Evolutionary conservation across 1,140 invertebrate genomes (phyloP), one percentile per base, ranked within the genome.

Genomic region (Penaeus vannamei): DNA sequence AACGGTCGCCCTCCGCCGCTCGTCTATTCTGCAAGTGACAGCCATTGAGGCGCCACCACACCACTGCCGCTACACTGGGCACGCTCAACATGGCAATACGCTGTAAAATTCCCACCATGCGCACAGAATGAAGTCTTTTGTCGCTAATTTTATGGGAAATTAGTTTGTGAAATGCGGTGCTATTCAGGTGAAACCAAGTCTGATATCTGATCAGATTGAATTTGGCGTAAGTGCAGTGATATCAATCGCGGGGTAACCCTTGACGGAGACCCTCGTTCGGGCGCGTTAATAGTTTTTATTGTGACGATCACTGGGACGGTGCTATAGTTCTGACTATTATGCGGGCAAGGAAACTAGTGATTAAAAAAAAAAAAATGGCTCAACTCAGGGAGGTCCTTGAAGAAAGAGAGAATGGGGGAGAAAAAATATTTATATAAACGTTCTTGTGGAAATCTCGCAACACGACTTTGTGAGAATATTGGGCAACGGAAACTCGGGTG

Each of bases 141-240:
- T 91, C 90, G 87, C 87, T 91, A 91, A 91, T 91, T 91, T 91
- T 90, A 91, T 87, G 90, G 87, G 82, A 87, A 91, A 90, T 91
- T 91, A 87, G 83, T 81, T 87, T 60, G 80, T 90, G 90, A 91
- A 91, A 91, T 89, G 86, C 85, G 82, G 61, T 64, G 60, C 82
- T 81, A 91, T 90, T 91, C 87, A 72, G 86, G 87, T 91, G 88
- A 91, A 91, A 90, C 88, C 90, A 91, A 85, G 87, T 86, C 85
- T 91, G 87, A 89, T 87, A 86, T 90, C 87, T 91, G 87, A 91
- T 91, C 85, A 91, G 89, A 87, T 77, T 87, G 84, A 86, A 90
- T 91, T 90, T 90, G 81, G 79, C 79, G 83, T 86, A 85, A 83
- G 77, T 80, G 85, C 62, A 81, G 61, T 86, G 76, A 62, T 85